Conservation (phyloP, 2,113 vertebrate species). For the Pteruthius melanotis region DNA sequence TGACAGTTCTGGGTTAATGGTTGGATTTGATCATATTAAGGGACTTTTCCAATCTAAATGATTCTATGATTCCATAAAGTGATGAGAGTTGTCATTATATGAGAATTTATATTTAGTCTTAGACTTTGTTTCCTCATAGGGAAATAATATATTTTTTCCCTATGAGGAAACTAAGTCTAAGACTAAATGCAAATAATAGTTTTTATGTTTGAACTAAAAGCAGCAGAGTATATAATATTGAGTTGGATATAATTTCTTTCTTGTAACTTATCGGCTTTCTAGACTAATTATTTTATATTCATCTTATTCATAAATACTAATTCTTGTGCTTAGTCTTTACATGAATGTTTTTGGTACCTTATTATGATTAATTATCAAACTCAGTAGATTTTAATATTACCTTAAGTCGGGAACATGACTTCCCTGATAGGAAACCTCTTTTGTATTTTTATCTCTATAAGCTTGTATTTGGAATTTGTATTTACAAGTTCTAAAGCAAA, state of each 20-base stretch:
- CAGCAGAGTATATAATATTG: neutral
- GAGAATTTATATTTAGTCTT: no score
- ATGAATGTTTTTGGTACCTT: neutral
- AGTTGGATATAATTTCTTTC: neutral
- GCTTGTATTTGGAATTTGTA: neutral
- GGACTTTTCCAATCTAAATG: neutral
- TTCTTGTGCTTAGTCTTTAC: neutral
- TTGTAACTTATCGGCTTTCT: accelerated
- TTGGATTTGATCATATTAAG: neutral
- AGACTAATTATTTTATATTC: neutral
- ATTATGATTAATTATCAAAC: neutral
- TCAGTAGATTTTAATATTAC: neutral
- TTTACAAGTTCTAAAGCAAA: neutral
- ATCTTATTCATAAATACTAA: neutral
- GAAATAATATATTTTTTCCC: neutral
- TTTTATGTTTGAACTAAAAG: neutral
- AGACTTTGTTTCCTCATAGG: no score
- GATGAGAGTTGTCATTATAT: neutral
- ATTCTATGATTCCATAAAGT: neutral
- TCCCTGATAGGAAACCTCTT: neutral
- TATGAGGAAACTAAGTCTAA: neutral
- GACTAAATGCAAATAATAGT: neutral
- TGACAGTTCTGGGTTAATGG: neutral
- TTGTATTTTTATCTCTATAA: neutral
- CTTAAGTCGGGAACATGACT: neutral